Percentiles rank a stretch among this genome's conserved stretches.
These are phyloP conservation scores for Arbacia lixula DNA, from an alignment of 53 echinoderm and acorn worm species.

Conservation along the genomic window DNA sequence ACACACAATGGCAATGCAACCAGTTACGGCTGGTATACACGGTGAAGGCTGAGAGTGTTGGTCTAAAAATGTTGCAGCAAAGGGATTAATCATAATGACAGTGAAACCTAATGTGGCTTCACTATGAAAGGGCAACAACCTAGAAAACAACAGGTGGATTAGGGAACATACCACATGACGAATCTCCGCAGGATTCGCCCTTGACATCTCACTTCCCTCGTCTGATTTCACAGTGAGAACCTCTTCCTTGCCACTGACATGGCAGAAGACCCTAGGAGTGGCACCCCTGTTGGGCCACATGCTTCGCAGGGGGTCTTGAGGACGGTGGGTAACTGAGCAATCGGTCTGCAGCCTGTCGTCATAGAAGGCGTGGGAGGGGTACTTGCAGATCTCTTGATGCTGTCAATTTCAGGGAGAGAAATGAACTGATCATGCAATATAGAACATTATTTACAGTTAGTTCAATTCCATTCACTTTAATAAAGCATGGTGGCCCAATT, in stretches of 20 bases:
- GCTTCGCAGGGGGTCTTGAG: not conserved
- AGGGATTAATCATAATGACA: too few species aligned
- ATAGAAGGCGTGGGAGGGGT: conserved; percentile 71
- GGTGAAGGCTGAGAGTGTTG: too few species aligned
- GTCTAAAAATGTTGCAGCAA: too few species aligned
- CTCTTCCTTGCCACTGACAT: conserved; percentile 84
- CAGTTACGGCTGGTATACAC: too few species aligned
- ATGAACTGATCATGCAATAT: too few species aligned
- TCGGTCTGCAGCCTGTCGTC: conserved; percentile 45
- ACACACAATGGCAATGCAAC: too few species aligned
- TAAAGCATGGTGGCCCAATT: too few species aligned
- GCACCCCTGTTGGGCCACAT: conserved; percentile 76
- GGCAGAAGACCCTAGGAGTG: conserved; percentile 76
- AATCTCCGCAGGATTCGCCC: conserved; percentile 78
- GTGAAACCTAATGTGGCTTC: too few species aligned
- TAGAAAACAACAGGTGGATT: too few species aligned
- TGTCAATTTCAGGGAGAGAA: conserved; percentile 5
- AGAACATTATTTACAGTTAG: too few species aligned
- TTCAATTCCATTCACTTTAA: too few species aligned
- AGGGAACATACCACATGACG: conserved; percentile 83
- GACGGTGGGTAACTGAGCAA: conserved; percentile 26
- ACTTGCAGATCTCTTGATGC: conserved; percentile 68
- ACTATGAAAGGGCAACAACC: too few species aligned
- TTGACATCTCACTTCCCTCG: conserved; percentile 86
- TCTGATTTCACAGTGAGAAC: conserved; percentile 79